These are phyloP conservation scores for Cyphomyrus discorhynchus DNA, from an alignment of 2,113 vertebrate genomes.

Conservation along the genomic window DNA sequence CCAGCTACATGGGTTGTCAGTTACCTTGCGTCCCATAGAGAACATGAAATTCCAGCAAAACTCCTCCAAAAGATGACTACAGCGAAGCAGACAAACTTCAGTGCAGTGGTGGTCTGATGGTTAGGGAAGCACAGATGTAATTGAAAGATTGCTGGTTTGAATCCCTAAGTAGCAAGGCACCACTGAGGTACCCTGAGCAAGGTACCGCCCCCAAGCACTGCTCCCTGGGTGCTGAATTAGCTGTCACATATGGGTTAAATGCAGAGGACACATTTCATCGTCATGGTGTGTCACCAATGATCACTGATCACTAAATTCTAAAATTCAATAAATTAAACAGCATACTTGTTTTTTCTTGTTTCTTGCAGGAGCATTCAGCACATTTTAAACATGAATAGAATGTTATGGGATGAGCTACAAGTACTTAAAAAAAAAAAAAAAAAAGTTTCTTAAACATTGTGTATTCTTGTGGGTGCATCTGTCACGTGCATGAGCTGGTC, in stretches of 20 bases:
- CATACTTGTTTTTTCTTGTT: neutral
- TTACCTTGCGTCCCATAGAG: neutral
- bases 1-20: neutral
- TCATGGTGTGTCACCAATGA: too few relatives aligned
- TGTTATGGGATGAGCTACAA: neutral
- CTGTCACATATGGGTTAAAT: too few relatives aligned
- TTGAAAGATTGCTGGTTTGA: too few relatives aligned
- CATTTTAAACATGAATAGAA: neutral
- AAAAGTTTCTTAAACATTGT: neutral
- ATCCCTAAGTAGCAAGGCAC: too few relatives aligned
- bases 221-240: too few relatives aligned
- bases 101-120: too few relatives aligned
- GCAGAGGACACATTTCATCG: too few relatives aligned
- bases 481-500: neutral
- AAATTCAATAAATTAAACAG: neutral
- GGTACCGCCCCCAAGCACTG: too few relatives aligned
- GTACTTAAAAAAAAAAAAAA: neutral
- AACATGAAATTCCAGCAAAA: neutral
- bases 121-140: too few relatives aligned
- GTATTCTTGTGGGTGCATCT: neutral
- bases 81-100: neutral
- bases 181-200: too few relatives aligned
- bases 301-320: too few relatives aligned
- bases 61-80: neutral
- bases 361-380: neutral